Percentiles rank a stretch among this genome's conserved stretches.
Evolutionary conservation across 1,140 invertebrate genomes (phyloP).

Genomic region (Drosophila elegans): DNA sequence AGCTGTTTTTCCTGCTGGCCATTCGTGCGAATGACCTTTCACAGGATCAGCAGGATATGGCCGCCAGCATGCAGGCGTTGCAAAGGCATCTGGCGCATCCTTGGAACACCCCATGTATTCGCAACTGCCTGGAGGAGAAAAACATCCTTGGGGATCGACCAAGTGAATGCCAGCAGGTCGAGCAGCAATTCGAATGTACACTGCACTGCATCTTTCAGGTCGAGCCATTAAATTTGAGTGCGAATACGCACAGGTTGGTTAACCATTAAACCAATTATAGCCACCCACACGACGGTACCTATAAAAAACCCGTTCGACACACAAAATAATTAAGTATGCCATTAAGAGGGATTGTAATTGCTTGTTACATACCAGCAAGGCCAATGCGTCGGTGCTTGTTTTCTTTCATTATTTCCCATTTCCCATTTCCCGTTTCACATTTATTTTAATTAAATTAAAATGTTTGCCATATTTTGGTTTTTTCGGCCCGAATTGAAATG

Average conservation of each 20-base stretch:
- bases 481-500: conserved; percentile 27
- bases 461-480: conserved; percentile 41
- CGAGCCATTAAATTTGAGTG: not conserved
- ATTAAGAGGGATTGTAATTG: conserved; percentile 68
- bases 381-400: conserved; percentile 15
- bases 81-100: not conserved
- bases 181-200: conserved; percentile 37
- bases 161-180: conserved; percentile 9
- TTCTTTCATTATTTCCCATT: conserved; percentile 13
- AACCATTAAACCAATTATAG: conserved; percentile 24
- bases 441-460: conserved; percentile 76
- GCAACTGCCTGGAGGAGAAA: not conserved
- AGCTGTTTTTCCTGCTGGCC: conserved; percentile 18
- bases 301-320: conserved; percentile 24
- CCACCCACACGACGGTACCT: not conserved
- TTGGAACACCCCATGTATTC: not conserved
- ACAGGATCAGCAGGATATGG: conserved; percentile 5
- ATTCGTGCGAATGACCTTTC: conserved; percentile 20
- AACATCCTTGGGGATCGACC: not conserved
- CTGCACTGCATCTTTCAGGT: conserved; percentile 30
- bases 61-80: not conserved
- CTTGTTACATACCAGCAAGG: conserved; percentile 29
- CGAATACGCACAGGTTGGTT: not conserved
- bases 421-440: conserved; percentile 23
- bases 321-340: conserved; percentile 67